These are phyloP conservation scores for Pteropus alecto DNA, from an alignment of 2,113 vertebrate genomes.

Conservation along the genomic window DNA sequence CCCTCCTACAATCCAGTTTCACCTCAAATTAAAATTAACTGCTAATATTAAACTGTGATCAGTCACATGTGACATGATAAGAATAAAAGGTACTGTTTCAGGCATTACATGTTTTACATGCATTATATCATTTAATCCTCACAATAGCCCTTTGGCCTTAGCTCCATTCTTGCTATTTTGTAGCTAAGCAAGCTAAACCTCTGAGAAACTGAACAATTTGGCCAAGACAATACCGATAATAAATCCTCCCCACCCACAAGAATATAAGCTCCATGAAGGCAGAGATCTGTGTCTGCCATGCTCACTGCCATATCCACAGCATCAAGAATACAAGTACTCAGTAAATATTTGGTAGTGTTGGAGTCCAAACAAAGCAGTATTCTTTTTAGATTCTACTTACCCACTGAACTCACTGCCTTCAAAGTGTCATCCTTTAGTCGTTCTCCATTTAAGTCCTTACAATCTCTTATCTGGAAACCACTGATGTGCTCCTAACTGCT, in stretches of 20 bases:
- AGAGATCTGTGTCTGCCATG: background rate
- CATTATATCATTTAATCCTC: slow-evolving; percentile 1
- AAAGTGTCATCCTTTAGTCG: background rate
- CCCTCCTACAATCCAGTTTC: background rate
- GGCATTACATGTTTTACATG: background rate
- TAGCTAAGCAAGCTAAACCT: background rate
- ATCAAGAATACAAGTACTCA: background rate
- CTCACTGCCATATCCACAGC: background rate
- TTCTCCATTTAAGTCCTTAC: background rate
- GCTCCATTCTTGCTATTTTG: slow-evolving; percentile 16
- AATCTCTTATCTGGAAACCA: background rate
- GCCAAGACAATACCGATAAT: background rate
- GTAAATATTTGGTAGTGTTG: background rate
- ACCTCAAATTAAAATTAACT: slow-evolving; percentile 6
- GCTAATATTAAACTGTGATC: background rate
- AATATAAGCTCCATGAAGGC: background rate
- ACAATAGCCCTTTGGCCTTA: background rate
- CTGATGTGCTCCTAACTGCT: background rate
- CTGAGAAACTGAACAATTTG: background rate
- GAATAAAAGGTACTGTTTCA: background rate
- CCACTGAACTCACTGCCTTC: background rate
- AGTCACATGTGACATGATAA: background rate
- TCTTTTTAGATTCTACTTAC: background rate
- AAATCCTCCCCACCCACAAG: background rate
- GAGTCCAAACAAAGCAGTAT: background rate